These are phyloP conservation scores for Pristis pectinata DNA, from an alignment of 2,797 vertebrate genomes.

Conservation along the genomic window DNA sequence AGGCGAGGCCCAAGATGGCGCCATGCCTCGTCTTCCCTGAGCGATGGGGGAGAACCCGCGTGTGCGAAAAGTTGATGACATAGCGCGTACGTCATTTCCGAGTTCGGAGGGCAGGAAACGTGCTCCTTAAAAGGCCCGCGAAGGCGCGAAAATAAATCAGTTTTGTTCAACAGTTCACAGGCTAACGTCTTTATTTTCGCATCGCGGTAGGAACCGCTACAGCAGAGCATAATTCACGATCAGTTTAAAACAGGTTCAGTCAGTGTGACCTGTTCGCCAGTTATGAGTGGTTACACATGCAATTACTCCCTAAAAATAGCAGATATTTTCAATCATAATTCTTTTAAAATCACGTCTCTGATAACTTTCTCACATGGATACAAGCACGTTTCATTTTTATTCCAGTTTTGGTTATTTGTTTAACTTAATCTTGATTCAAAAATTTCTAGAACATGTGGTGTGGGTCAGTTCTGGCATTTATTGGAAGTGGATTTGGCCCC, in stretches of 20 bases:
- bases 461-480: background rate
- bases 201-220: too few relatives aligned
- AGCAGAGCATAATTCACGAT: background rate
- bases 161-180: too few relatives aligned
- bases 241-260: background rate
- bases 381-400: background rate
- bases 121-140: too few relatives aligned
- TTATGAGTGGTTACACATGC: background rate
- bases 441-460: background rate
- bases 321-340: too few relatives aligned
- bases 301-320: background rate
- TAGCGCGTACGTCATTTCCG: too few relatives aligned
- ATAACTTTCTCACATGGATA: background rate
- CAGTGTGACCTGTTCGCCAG: background rate
- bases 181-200: too few relatives aligned
- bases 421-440: background rate
- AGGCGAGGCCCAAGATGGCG: too few relatives aligned
- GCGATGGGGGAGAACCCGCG: too few relatives aligned
- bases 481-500: background rate
- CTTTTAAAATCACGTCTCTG: background rate
- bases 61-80: too few relatives aligned
- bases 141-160: too few relatives aligned
- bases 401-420: background rate
- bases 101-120: too few relatives aligned
- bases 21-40: too few relatives aligned